phyloP scores from a whole-genome alignment of 2,113 vertebrate species.

The Tupaia chinensis region DNA sequence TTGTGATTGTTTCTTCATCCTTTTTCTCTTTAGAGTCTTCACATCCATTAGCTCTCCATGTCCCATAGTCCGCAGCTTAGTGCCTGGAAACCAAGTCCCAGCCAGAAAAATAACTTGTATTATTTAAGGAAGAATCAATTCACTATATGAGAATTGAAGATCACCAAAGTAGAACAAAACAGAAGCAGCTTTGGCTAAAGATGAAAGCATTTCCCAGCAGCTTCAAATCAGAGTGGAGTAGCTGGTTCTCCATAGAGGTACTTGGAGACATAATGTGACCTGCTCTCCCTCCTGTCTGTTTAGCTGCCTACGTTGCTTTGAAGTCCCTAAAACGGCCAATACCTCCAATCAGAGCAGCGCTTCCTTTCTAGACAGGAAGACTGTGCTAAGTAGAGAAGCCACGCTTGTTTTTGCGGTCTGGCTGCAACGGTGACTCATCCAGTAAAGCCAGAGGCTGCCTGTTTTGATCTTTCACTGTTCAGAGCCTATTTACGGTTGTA shows the following conservation, averaged over 20 bases:
- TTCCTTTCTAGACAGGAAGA: conserved; percentile 77
- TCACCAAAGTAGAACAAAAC: background rate
- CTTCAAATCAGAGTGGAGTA: conserved; percentile 3
- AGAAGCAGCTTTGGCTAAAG: background rate
- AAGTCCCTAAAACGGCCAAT: conserved; percentile 51
- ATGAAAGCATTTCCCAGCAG: background rate
- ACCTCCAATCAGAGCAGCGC: conserved; percentile 48
- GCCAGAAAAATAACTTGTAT: background rate
- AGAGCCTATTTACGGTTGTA: conserved; percentile 65
- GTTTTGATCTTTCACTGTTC: conserved; percentile 78
- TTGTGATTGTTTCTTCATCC: background rate
- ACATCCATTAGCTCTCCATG: background rate
- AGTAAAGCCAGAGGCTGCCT: conserved; percentile 74
- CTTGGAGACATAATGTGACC: conserved; percentile 59
- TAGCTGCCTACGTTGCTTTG: conserved; percentile 46
- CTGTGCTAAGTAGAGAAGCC: conserved; percentile 36
- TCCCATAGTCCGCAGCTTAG: background rate
- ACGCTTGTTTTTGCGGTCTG: conserved; percentile 64
- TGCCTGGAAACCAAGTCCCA: background rate
- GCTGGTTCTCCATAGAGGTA: background rate
- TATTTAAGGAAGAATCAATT: background rate
- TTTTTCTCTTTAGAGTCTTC: background rate
- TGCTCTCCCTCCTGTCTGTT: background rate
- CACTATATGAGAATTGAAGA: background rate
- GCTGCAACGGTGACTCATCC: conserved; percentile 71